These are phyloP conservation scores for Oligia latruncula DNA, from an alignment of 2,888 invertebrate species.

Conservation along the genomic window DNA sequence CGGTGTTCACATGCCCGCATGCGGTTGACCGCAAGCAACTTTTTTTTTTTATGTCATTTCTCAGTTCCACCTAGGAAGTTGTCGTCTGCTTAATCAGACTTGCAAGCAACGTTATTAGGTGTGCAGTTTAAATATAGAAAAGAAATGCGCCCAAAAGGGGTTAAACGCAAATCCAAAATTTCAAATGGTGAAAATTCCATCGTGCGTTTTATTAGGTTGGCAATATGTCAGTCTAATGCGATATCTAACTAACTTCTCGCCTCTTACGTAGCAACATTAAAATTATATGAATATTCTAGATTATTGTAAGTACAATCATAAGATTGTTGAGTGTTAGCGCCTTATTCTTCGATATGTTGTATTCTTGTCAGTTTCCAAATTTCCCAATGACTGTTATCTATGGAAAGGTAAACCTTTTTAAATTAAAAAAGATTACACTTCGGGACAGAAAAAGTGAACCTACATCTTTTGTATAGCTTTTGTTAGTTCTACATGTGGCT, in stretches of 20 bases:
- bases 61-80: no score
- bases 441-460: constrained; percentile 38
- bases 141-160: background rate
- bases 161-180: background rate
- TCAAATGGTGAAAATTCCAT: background rate
- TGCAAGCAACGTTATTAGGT: background rate
- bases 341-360: constrained; percentile 48
- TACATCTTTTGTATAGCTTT: constrained; percentile 3
- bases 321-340: constrained; percentile 55
- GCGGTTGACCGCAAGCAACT: background rate
- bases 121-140: background rate
- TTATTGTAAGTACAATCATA: constrained; percentile 41
- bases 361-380: constrained; percentile 47
- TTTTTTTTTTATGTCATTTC: no score
- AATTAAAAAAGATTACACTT: constrained; percentile 33
- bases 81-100: no score
- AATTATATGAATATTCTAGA: constrained; percentile 51
- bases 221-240: constrained; percentile 26
- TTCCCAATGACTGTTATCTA: constrained; percentile 11
- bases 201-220: background rate
- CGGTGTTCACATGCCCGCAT: background rate
- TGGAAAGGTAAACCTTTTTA: constrained; percentile 20
- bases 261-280: constrained; percentile 48
- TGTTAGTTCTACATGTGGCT: constrained; percentile 24
- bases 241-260: background rate